Conservation (phyloP, 2,113 vertebrate genomes). For the Stigmatopora nigra region DNA sequence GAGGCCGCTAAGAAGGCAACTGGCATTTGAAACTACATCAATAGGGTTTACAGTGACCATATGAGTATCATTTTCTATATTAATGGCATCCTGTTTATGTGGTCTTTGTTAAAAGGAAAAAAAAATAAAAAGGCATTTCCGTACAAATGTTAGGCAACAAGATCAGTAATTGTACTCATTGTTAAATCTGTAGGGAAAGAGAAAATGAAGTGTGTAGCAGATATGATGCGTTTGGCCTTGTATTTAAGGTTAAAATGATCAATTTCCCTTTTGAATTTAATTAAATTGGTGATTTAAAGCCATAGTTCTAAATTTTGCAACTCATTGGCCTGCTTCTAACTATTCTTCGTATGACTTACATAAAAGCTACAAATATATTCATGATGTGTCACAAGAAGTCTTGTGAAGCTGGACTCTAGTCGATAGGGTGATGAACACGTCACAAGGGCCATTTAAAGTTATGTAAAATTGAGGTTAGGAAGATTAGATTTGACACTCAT, state of each 20-base stretch:
- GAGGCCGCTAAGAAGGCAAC: not conserved
- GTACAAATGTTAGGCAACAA: no score
- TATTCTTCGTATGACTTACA: slow-evolving; percentile 31
- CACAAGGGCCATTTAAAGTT: slow-evolving; percentile 25
- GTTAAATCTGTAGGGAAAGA: no score
- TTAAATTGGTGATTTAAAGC: no score
- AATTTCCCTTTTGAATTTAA: no score
- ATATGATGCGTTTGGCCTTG: no score
- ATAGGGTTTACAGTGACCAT: not conserved
- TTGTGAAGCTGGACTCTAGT: slow-evolving; percentile 43
- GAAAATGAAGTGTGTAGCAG: not conserved
- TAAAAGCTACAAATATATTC: slow-evolving; percentile 39
- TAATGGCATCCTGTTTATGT: no score
- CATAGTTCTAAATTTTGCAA: not conserved
- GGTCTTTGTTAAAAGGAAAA: no score
- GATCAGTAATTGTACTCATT: no score
- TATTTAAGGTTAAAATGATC: no score
- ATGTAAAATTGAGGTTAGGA: slow-evolving; percentile 15
- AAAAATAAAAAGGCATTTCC: no score
- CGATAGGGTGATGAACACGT: slow-evolving; percentile 57
- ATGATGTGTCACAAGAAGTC: slow-evolving; percentile 41
- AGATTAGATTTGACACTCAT: slow-evolving; percentile 1
- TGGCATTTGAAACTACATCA: not conserved
- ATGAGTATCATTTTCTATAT: not conserved
- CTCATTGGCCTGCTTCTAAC: not conserved